Conservation (phyloP, 64 coral and sea anemone species). For the Pachyseris speciosa region DNA sequence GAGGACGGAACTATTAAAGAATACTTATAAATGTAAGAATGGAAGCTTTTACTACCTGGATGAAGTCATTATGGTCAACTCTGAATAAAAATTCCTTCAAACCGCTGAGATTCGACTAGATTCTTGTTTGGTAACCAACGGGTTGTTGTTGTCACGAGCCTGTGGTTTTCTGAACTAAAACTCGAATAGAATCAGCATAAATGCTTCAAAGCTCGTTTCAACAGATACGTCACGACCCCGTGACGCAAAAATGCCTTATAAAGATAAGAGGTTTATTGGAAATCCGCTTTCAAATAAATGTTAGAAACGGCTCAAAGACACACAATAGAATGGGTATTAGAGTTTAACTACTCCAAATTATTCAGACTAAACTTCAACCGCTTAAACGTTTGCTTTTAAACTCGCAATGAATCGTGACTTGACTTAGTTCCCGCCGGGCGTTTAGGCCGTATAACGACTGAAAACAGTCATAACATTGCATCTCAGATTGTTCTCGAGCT, state of each 20-base stretch:
- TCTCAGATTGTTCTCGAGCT: background rate
- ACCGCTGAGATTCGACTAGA: background rate
- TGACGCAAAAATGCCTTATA: constrained; percentile 21
- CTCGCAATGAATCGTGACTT: background rate
- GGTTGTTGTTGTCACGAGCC: background rate
- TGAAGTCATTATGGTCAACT: background rate
- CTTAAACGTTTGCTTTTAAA: background rate
- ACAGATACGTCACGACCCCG: background rate
- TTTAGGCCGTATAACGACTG: background rate
- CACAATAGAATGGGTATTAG: background rate
- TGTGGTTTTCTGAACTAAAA: background rate
- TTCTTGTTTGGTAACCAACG: background rate
- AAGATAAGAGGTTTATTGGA: constrained; percentile 34
- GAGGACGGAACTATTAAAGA: constrained; percentile 15
- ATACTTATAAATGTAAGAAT: background rate
- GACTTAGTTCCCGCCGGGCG: background rate
- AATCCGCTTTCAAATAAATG: constrained; percentile 8
- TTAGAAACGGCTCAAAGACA: background rate
- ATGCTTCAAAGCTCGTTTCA: constrained; percentile 8
- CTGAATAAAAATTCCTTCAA: background rate
- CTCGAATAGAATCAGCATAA: background rate
- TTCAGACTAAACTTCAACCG: background rate
- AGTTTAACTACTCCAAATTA: background rate
- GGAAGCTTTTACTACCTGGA: background rate
- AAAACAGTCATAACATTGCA: background rate